Percentiles rank a stretch among this genome's conserved stretches.
Conservation (phyloP, 1,140 invertebrate species). For the Arion vulgaris region DNA sequence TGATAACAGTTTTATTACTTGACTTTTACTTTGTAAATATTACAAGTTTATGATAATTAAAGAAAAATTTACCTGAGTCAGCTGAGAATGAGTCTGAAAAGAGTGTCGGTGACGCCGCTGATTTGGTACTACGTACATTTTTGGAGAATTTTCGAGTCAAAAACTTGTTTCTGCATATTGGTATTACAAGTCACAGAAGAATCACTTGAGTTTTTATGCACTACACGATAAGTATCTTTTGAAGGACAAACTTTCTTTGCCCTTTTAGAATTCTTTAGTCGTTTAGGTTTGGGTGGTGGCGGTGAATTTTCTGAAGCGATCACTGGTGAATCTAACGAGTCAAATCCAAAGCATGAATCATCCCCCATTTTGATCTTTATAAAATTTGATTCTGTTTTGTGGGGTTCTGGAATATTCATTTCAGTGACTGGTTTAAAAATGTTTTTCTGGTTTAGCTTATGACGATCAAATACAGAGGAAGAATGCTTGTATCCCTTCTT, state of each 20-base stretch:
- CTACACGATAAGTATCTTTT: not conserved
- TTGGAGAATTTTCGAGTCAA: not conserved
- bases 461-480: not conserved
- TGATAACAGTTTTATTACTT: too few relatives aligned
- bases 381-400: not conserved
- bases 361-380: not conserved
- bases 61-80: not conserved
- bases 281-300: not conserved
- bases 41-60: too few relatives aligned
- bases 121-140: not conserved
- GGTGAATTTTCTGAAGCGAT: not conserved
- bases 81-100: slow-evolving; percentile 22
- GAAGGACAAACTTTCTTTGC: not conserved
- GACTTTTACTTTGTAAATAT: too few relatives aligned
- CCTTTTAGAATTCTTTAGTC: not conserved
- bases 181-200: not conserved
- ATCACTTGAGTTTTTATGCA: not conserved
- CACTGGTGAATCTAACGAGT: not conserved
- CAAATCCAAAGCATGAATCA: slow-evolving; percentile 21
- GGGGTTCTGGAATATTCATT: not conserved
- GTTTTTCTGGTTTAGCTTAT: not conserved
- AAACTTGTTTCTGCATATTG: not conserved
- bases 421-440: not conserved
- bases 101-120: not conserved
- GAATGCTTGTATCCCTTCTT: not conserved